Conservation (phyloP, 1,140 invertebrate genomes). For the Apolygus lucorum region DNA sequence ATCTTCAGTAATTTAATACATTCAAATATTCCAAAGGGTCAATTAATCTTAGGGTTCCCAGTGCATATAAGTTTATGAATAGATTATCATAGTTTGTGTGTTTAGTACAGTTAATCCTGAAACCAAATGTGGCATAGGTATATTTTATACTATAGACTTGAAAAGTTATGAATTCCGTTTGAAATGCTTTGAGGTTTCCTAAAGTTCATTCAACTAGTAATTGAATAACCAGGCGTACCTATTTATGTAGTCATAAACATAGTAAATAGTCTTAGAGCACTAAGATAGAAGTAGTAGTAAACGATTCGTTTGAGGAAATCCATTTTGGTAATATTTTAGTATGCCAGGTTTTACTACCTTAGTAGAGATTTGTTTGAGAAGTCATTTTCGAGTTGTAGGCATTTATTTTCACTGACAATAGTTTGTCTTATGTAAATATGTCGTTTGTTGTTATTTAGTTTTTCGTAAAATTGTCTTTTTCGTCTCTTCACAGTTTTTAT, state of each 20-base stretch:
- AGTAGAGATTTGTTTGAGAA: slow-evolving; percentile 1
- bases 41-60: slow-evolving; percentile 10
- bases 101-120: slow-evolving; percentile 3
- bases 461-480: neutral
- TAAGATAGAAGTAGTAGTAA: slow-evolving; percentile 3
- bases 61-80: slow-evolving; percentile 10
- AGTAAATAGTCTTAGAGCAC: slow-evolving; percentile 3
- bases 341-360: slow-evolving; percentile 2
- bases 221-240: neutral
- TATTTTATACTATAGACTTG: slow-evolving; percentile 11
- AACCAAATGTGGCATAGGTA: slow-evolving; percentile 8
- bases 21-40: neutral
- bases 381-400: neutral
- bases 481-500: neutral
- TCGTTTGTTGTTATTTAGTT: slow-evolving; percentile 8
- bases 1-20: neutral
- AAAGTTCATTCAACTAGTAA: neutral
- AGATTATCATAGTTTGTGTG: slow-evolving; percentile 10
- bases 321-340: neutral
- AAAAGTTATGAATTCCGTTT: neutral
- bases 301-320: slow-evolving; percentile 1
- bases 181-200: slow-evolving; percentile 10
- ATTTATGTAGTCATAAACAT: neutral
- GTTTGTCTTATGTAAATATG: slow-evolving; percentile 13
- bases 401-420: neutral